Conservation (phyloP, 2,113 vertebrate species). For the Athene cunicularia region DNA sequence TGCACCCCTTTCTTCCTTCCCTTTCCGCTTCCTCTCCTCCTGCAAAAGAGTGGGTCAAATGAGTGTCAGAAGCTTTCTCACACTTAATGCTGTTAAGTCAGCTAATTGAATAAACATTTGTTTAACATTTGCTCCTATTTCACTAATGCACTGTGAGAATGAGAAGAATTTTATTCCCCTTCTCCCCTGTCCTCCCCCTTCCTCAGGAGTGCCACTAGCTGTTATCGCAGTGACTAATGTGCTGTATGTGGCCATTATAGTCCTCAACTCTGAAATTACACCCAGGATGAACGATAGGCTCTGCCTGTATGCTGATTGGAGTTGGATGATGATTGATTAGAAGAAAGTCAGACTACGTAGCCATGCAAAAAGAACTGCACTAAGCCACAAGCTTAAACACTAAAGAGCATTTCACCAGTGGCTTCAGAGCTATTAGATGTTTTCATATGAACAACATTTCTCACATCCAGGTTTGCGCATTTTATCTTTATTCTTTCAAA, state of each 20-base stretch:
- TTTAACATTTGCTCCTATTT: constrained; percentile 65
- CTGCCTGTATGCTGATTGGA: constrained; percentile 70
- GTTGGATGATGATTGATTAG: constrained; percentile 76
- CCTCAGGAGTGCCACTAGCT: constrained; percentile 33
- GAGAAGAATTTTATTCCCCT: constrained; percentile 45
- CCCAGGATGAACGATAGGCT: constrained; percentile 70
- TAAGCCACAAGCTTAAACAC: constrained; percentile 67
- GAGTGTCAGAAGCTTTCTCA: constrained; percentile 43
- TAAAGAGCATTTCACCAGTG: constrained; percentile 60
- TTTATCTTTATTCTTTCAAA: constrained; percentile 98
- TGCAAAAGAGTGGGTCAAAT: constrained; percentile 4
- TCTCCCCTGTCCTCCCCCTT: neutral
- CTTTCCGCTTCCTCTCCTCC: neutral
- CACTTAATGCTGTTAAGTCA: constrained; percentile 47
- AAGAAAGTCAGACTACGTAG: constrained; percentile 61
- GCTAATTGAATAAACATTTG: constrained; percentile 69
- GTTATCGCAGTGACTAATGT: constrained; percentile 54
- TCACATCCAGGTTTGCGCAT: constrained; percentile 81
- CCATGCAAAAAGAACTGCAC: constrained; percentile 61
- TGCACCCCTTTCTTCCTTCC: neutral
- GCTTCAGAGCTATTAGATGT: constrained; percentile 72
- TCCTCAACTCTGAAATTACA: constrained; percentile 70
- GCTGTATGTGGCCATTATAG: constrained; percentile 62
- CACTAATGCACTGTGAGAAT: constrained; percentile 47
- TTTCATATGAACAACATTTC: constrained; percentile 79